These are phyloP conservation scores for Belonocnema kinseyi DNA, from an alignment of 1,140 invertebrate species.

Conservation along the genomic window DNA sequence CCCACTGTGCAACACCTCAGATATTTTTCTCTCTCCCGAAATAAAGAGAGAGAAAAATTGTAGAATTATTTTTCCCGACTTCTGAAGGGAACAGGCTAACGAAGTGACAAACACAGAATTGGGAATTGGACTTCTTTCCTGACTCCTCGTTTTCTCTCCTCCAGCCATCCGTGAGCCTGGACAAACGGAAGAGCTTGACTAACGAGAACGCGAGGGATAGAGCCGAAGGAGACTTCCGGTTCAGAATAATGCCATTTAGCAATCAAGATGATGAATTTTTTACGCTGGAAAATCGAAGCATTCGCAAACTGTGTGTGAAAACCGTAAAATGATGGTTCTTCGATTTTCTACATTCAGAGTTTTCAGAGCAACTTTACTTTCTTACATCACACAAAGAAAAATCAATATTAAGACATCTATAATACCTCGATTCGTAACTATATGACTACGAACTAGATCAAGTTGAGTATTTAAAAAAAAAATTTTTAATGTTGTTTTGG, in stretches of 20 bases:
- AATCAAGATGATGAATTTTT: conserved; percentile 31
- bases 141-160: background rate
- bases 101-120: conserved; percentile 31
- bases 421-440: too few relatives aligned
- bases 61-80: background rate
- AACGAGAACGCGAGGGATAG: conserved; percentile 13
- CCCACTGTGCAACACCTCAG: background rate
- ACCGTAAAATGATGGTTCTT: too few relatives aligned
- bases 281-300: background rate
- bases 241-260: conserved; percentile 20
- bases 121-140: conserved; percentile 14
- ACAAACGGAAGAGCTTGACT: conserved; percentile 10
- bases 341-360: too few relatives aligned
- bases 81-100: conserved; percentile 19
- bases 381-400: background rate
- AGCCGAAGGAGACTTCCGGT: conserved; percentile 9
- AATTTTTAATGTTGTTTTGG: too few relatives aligned
- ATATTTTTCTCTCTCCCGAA: conserved; percentile 4
- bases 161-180: background rate
- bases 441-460: too few relatives aligned
- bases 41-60: background rate
- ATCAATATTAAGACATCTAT: too few relatives aligned
- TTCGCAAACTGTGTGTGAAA: conserved; percentile 14
- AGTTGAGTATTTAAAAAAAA: too few relatives aligned
- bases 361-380: too few relatives aligned